Base-by-base conservation (phyloP, 2,797 vertebrate species). In the Sarcoramphus papa region DNA sequence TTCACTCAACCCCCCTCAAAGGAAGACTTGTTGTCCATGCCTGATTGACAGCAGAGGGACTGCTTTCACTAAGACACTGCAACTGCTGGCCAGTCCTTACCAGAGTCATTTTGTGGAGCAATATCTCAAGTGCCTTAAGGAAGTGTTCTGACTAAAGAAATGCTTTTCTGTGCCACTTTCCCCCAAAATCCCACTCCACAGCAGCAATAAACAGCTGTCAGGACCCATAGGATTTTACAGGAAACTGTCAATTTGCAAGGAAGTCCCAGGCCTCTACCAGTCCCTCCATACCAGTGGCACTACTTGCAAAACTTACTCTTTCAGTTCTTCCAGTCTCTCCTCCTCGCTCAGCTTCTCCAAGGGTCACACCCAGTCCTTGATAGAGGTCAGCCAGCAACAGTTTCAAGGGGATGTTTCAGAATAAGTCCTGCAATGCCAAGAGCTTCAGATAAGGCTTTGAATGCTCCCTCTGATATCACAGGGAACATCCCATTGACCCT, bases 321-420 rank as follows among this genome's bases (percentile, higher is more conserved):
- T 98, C 63, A 99, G 92, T 84, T 98, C 98, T 70, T 96, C 91
- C 8, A 88, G 88, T 96, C 92, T 98, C 87, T 98, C 98, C 68
- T 98, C 95, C 35, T 87, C 16, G 1, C 87, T 97, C 53, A 95
- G 93, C 22, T 90, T 98, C 50, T 98, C 98, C 89, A 99, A 91
- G 33, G 98, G 98, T 0, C 33, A 57, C 96, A 99, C 98, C 99
- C 99, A 99, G 35, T 95, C 97, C 37, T 98, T 94, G 62, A 40
- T 98, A 99, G 81, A 98, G 97, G 31, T 98, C 97, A 53, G 98
- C 98, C 37, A 98, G 97, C 62, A 99, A 97, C 43, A 99, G 97
- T 94, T 99, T 98, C 79, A 97, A 97, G 7, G 98, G 98, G 85
- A 99, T 98, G 7, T 98, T 98, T 85, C 98, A 98, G 64, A 99